Conservation (phyloP, 2,113 vertebrate species). For the Protobothrops flavoviridis region DNA sequence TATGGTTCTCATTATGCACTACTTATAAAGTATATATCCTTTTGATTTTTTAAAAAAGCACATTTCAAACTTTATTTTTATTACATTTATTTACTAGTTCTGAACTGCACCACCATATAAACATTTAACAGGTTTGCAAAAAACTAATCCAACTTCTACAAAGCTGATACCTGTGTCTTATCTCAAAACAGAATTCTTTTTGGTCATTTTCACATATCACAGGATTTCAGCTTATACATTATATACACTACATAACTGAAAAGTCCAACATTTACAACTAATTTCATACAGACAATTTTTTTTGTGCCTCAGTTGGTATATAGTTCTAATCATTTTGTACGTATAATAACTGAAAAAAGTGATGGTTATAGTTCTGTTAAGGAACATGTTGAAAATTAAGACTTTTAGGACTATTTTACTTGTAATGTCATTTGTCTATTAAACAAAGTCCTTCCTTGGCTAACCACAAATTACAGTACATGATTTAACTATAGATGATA, state of each 20-base stretch:
- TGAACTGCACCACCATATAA: not conserved
- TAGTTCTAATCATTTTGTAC: not conserved
- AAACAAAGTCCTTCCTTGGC: not conserved
- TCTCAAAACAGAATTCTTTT: not conserved
- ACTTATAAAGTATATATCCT: slow-evolving; percentile 7
- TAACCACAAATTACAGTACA: not conserved
- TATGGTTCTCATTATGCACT: slow-evolving; percentile 19
- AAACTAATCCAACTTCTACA: slow-evolving; percentile 5
- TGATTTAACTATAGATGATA: not conserved
- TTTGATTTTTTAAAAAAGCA: slow-evolving; percentile 35
- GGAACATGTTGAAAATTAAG: not conserved
- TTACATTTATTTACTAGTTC: slow-evolving; percentile 14
- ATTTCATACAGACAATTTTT: not conserved
- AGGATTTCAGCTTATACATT: not conserved
- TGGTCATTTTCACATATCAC: not conserved
- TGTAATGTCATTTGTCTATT: not conserved
- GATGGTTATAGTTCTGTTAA: too few species aligned
- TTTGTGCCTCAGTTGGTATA: not conserved
- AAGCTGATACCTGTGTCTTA: not conserved
- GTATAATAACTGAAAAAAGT: not conserved
- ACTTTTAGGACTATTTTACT: not conserved
- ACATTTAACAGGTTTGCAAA: not conserved
- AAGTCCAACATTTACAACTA: not conserved
- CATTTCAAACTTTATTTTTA: slow-evolving; percentile 32
- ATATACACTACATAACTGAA: not conserved